Conservation (phyloP, 2,113 vertebrate genomes). For the Trogon surrucura region DNA sequence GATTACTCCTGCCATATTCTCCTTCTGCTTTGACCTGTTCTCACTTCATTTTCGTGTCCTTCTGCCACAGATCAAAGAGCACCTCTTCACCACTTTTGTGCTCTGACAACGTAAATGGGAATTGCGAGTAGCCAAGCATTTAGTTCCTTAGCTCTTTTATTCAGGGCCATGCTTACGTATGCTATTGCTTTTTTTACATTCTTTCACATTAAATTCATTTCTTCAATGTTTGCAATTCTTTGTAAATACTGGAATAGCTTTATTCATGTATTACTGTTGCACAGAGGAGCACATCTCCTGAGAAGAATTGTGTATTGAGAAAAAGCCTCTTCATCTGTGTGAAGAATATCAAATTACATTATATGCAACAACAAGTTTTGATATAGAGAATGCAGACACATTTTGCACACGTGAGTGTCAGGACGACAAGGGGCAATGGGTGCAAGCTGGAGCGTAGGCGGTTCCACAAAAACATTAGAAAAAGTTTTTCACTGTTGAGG, state of each 20-base stretch:
- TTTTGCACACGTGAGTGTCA: neutral
- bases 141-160: neutral
- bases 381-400: neutral
- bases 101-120: neutral
- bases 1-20: neutral
- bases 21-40: neutral
- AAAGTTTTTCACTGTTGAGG: no score
- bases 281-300: neutral
- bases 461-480: no score
- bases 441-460: no score
- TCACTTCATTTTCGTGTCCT: neutral
- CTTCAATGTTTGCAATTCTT: neutral
- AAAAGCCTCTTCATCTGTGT: accelerated
- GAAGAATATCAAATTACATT: neutral
- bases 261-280: neutral
- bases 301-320: neutral
- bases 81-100: neutral
- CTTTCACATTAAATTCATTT: neutral
- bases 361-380: neutral
- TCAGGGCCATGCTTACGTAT: neutral
- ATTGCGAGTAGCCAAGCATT: neutral
- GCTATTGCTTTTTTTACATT: neutral
- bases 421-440: no score
- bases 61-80: neutral
- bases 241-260: neutral